Conservation (phyloP, 2,797 vertebrate species). For the Champsocephalus gunnari region DNA sequence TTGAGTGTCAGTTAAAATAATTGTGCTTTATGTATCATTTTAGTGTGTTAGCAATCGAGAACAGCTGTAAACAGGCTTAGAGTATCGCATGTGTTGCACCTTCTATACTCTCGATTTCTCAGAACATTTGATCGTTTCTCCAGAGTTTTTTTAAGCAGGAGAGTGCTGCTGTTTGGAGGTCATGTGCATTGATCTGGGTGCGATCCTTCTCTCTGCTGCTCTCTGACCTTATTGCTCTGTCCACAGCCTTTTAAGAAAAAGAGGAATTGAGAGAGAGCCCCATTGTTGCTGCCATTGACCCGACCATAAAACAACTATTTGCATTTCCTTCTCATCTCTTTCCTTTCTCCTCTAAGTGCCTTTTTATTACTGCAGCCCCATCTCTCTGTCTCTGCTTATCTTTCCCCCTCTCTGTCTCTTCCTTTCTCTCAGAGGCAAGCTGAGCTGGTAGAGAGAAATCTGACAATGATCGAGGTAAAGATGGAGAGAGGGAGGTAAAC, state of each 20-base stretch:
- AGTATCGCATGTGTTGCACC: neutral
- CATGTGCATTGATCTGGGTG: conserved; percentile 27
- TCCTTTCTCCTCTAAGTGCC: conserved; percentile 36
- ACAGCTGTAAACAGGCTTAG: neutral
- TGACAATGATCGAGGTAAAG: conserved; percentile 59
- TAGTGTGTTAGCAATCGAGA: no score
- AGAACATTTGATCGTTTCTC: neutral
- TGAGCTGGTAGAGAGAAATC: conserved; percentile 40
- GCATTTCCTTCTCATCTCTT: conserved; percentile 40
- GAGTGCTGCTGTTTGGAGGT: neutral
- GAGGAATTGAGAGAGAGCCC: conserved; percentile 38
- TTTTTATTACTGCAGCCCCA: conserved; percentile 28
- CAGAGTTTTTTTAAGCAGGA: neutral
- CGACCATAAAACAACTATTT: conserved; percentile 50
- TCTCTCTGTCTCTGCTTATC: conserved; percentile 55
- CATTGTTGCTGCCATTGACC: conserved; percentile 55
- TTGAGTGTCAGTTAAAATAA: no score
- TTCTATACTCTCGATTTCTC: neutral
- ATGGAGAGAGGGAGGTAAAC: conserved; percentile 59
- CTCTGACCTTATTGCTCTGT: conserved; percentile 45
- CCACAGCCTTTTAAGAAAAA: conserved; percentile 27
- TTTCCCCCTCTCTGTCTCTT: conserved; percentile 45
- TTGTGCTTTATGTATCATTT: no score
- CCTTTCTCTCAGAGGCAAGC: conserved; percentile 36
- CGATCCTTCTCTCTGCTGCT: conserved; percentile 12